Conservation (phyloP, 2,113 vertebrate genomes). For the Podarcis raffonei region DNA sequence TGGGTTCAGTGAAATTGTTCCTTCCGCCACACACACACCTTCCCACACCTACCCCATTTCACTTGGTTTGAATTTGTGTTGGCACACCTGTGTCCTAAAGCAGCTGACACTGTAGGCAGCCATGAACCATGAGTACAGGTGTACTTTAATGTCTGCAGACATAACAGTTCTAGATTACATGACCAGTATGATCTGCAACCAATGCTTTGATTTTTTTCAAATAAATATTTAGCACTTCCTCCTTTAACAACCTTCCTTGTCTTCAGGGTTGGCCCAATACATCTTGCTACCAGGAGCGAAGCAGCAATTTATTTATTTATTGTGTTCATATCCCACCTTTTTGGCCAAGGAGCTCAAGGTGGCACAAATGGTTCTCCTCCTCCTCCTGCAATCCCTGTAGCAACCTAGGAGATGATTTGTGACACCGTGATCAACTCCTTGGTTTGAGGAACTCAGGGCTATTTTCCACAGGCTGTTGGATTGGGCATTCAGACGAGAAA, state of each 20-base stretch:
- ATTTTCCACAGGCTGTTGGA: neutral
- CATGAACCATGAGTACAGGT: neutral
- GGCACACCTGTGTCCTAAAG: constrained; percentile 26
- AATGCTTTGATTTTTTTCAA: neutral
- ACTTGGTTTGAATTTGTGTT: constrained; percentile 46
- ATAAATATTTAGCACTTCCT: neutral
- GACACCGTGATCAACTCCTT: neutral
- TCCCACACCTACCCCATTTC: constrained; percentile 31
- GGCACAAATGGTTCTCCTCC: no score
- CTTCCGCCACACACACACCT: neutral
- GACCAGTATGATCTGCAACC: neutral
- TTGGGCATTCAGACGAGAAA: neutral
- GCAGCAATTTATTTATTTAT: no score
- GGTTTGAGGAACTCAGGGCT: neutral
- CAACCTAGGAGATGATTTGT: no score
- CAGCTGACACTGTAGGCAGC: constrained; percentile 3
- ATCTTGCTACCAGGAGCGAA: no score
- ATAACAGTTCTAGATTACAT: constrained; percentile 1
- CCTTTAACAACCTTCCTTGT: neutral
- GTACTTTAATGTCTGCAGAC: constrained; percentile 32
- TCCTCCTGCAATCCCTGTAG: no score
- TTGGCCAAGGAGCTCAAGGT: no score
- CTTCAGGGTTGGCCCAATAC: no score
- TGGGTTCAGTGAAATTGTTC: neutral
- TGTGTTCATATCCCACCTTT: no score